These are phyloP conservation scores for Apeltes quadracus DNA, from an alignment of 2,113 vertebrate genomes.

Conservation along the genomic window DNA sequence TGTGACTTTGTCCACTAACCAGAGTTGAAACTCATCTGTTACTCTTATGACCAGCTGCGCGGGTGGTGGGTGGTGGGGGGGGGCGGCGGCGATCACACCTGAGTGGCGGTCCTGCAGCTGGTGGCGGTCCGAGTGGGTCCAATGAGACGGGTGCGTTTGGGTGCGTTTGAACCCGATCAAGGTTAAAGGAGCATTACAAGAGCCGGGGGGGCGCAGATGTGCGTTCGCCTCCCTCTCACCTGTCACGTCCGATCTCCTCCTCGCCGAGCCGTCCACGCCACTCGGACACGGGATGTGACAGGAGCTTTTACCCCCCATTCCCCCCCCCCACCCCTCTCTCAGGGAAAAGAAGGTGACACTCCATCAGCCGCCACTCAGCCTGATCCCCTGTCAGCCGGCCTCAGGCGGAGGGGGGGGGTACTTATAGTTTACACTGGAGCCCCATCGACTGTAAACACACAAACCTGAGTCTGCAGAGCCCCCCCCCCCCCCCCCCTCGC, in stretches of 20 bases:
- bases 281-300: slow-evolving; percentile 76
- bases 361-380: slow-evolving; percentile 63
- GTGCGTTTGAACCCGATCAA: slow-evolving; percentile 33
- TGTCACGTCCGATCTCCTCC: slow-evolving; percentile 76
- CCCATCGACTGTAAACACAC: slow-evolving; percentile 59
- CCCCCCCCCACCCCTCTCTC: slow-evolving; percentile 11
- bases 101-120: slow-evolving; percentile 5
- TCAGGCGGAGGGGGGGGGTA: slow-evolving; percentile 22
- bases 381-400: slow-evolving; percentile 54
- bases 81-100: too few relatives aligned
- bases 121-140: neutral
- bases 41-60: neutral
- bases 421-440: slow-evolving; percentile 67
- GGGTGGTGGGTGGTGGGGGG: slow-evolving; percentile 4
- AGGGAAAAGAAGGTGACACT: slow-evolving; percentile 41
- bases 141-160: slow-evolving; percentile 17
- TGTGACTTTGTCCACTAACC: too few relatives aligned
- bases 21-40: too few relatives aligned
- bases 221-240: slow-evolving; percentile 75
- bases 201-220: slow-evolving; percentile 26
- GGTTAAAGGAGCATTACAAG: slow-evolving; percentile 70
- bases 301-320: slow-evolving; percentile 71
- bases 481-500: neutral
- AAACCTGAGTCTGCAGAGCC: slow-evolving; percentile 37
- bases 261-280: slow-evolving; percentile 61